phyloP scores from a whole-genome alignment of 2,113 vertebrate genomes.

The Rutilus rutilus region DNA sequence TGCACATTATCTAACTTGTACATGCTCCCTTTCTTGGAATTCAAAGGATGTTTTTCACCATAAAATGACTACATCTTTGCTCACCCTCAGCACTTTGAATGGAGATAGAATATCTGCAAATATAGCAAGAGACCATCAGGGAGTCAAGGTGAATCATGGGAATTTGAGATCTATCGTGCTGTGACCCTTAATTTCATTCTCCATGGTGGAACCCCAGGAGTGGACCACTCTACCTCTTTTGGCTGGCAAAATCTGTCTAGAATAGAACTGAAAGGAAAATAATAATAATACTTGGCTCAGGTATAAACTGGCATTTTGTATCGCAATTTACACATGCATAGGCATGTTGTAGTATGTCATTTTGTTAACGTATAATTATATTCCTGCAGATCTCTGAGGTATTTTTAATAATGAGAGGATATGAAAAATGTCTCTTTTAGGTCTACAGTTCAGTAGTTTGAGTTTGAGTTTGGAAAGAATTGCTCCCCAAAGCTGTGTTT shows the following conservation, averaged over 20 bases:
- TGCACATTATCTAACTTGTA: background rate
- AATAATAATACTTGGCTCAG: background rate
- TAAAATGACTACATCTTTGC: background rate
- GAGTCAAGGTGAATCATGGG: conserved; percentile 23
- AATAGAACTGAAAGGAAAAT: background rate
- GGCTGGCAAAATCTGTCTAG: conserved; percentile 18
- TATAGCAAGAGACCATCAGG: conserved; percentile 36
- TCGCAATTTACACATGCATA: conserved; percentile 4
- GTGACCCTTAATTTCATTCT: conserved; percentile 46
- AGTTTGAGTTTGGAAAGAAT: background rate
- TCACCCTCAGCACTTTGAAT: conserved; percentile 30
- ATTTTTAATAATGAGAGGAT: background rate
- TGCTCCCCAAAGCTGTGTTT: background rate
- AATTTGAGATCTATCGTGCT: conserved; percentile 52
- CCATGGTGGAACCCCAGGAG: conserved; percentile 21
- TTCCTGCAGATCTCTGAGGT: background rate
- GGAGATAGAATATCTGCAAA: conserved; percentile 29
- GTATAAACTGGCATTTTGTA: background rate
- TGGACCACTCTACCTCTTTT: conserved; percentile 34
- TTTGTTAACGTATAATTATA: background rate
- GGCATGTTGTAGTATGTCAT: background rate
- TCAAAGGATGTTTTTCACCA: background rate
- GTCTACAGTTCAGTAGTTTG: background rate
- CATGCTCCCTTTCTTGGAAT: background rate
- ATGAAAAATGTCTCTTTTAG: background rate